Conservation (phyloP, 2,113 vertebrate species). For the Gambusia holbrooki region DNA sequence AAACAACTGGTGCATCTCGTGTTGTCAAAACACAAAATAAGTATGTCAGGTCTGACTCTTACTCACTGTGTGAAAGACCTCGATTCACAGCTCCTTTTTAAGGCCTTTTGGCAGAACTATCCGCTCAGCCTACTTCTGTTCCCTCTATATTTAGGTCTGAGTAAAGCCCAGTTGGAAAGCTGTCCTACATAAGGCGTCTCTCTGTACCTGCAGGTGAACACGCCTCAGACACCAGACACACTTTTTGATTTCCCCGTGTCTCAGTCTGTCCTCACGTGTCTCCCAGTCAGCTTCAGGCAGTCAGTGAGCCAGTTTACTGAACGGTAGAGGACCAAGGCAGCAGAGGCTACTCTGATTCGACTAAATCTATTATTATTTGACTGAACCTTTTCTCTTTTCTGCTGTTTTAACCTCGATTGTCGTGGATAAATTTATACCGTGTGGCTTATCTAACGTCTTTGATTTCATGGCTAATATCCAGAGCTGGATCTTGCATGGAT, state of each 20-base stretch:
- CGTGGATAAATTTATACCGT: too few species aligned
- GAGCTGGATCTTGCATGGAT: too few species aligned
- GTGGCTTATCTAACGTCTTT: too few species aligned
- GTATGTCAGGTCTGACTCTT: slow-evolving; percentile 4
- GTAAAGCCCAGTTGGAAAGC: slow-evolving; percentile 76
- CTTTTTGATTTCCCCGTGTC: slow-evolving; percentile 10
- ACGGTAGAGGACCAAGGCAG: background rate
- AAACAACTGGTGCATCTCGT: background rate
- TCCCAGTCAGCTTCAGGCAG: background rate
- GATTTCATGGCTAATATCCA: too few species aligned
- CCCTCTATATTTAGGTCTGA: slow-evolving; percentile 79
- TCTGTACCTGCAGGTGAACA: slow-evolving; percentile 60
- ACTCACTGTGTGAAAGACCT: slow-evolving; percentile 19
- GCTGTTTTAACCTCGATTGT: background rate
- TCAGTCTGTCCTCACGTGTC: slow-evolving; percentile 25
- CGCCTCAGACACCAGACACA: slow-evolving; percentile 42
- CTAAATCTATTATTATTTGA: background rate
- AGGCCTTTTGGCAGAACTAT: slow-evolving; percentile 47
- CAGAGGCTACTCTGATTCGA: background rate
- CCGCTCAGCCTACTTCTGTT: slow-evolving; percentile 75
- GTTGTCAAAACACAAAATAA: background rate
- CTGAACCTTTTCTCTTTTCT: background rate
- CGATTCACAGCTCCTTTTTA: slow-evolving; percentile 33
- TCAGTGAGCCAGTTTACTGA: background rate
- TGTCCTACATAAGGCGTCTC: slow-evolving; percentile 77